Base-by-base conservation (phyloP, 2,888 invertebrate species). In the Agrypnus murinus region DNA sequence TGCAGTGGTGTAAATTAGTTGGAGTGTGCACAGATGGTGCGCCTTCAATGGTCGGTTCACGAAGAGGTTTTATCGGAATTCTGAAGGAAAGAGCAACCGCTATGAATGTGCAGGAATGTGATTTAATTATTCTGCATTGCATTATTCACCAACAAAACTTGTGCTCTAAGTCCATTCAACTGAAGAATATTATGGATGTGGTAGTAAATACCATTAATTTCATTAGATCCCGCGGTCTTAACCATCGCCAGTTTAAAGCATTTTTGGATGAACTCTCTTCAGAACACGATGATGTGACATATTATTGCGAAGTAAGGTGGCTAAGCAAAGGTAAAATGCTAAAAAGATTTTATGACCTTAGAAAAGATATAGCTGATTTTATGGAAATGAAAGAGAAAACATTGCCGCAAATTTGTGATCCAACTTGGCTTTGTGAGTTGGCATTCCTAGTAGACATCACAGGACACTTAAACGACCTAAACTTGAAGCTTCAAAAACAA, bases 161-260 rank as follows among this genome's bases (percentile, higher is more conserved):
- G n/a, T 66, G 57, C 40, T 50, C 12, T 45, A 69, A 69, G 55
- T 72, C 71, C 59, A 36, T 74, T 62, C 65, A 72, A 31, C 75
- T 65, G 73, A 77, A 77, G 72, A 69, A 77, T 71, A 60, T 77
- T 72, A 75, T 77, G 72, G 62, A 70, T 50, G 75, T 63, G 65
- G 69, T 53, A 46, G 43, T 62, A 70, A 73, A 69, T 25, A 60
- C 72, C 73, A 67, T 77, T 50, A 74, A 76, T 67, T 74, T 65
- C 68, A 75, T 73, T 46, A 71, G 71, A 67, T 69, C 53, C 70
- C 68, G 58, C 69, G 69, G 50, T 77, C 76, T 58, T 55, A 76
- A 71, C 65, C 66, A 74, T 74, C n/a, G n/a, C n/a, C n/a, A n/a
- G n/a, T n/a, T n/a, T n/a, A n/a, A n/a, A n/a, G n/a, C n/a, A n/a